phyloP scores from a whole-genome alignment of 2,888 invertebrate genomes.

The Hedychridium roseum region DNA sequence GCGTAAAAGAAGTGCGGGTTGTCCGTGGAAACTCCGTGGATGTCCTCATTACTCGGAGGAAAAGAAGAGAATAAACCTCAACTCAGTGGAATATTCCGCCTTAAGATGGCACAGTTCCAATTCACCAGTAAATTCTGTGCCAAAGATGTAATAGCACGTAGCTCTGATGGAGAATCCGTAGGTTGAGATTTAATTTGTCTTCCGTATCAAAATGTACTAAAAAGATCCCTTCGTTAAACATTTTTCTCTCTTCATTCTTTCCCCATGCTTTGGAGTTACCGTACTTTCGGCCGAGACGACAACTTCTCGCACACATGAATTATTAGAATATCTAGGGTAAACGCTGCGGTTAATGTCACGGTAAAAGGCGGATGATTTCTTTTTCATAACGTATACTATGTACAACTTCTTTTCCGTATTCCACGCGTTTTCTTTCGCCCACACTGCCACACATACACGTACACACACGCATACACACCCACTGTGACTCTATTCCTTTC shows the following conservation, averaged over 20 bases:
- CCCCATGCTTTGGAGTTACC: background rate
- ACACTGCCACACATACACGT: conserved; percentile 21
- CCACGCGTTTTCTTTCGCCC: no score
- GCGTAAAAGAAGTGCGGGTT: conserved; percentile 24
- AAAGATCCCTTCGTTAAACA: no score
- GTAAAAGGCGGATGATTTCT: conserved; percentile 47
- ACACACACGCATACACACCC: conserved; percentile 21
- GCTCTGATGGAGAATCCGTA: no score
- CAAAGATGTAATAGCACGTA: no score
- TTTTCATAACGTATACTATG: conserved; percentile 43
- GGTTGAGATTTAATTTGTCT: no score
- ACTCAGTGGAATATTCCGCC: no score
- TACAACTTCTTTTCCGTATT: conserved; percentile 44
- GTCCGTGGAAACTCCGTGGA: conserved; percentile 15
- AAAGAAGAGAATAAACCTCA: no score
- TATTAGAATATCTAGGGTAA: conserved; percentile 5
- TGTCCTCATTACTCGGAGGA: no score
- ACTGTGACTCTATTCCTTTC: no score
- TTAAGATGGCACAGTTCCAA: no score
- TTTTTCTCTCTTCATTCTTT: background rate
- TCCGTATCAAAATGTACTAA: no score
- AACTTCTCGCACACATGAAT: conserved; percentile 9
- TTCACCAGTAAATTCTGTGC: no score
- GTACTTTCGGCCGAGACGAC: conserved; percentile 19
- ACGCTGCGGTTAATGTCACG: conserved; percentile 30